phyloP scores from a whole-genome alignment of 2,113 vertebrate species.

The Microcebus murinus region DNA sequence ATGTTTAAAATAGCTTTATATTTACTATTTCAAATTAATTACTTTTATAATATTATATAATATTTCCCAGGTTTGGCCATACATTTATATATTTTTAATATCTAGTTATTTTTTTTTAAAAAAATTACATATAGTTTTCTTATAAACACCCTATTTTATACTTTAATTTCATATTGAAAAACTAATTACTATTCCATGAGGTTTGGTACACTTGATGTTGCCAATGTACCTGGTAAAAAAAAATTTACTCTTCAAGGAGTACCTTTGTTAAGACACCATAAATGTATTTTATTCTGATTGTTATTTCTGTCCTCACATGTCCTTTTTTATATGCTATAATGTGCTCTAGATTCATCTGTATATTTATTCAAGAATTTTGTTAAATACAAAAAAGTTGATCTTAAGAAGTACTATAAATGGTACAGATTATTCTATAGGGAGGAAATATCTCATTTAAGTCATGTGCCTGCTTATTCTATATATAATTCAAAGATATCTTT shows the following conservation, averaged over 20 bases:
- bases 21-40: constrained; percentile 32
- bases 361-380: constrained; percentile 41
- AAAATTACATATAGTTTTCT: constrained; percentile 57
- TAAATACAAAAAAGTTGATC: constrained; percentile 46
- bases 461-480: constrained; percentile 51
- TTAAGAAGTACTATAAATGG: constrained; percentile 57
- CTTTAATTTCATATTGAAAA: constrained; percentile 60
- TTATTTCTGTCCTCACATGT: constrained; percentile 17
- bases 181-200: constrained; percentile 30
- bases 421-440: constrained; percentile 34
- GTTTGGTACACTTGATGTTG: not conserved
- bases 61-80: constrained; percentile 52
- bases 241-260: not conserved
- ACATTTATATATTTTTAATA: constrained; percentile 69
- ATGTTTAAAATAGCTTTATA: not conserved
- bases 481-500: constrained; percentile 68
- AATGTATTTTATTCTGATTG: not conserved
- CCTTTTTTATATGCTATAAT: constrained; percentile 17
- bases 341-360: not conserved
- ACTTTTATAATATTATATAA: constrained; percentile 38
- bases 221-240: constrained; percentile 46
- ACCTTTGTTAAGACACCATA: not conserved
- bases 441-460: constrained; percentile 61
- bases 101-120: constrained; percentile 69
- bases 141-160: constrained; percentile 62